Conservation (phyloP, 2,888 invertebrate genomes). For the Mactromeris polynyma region DNA sequence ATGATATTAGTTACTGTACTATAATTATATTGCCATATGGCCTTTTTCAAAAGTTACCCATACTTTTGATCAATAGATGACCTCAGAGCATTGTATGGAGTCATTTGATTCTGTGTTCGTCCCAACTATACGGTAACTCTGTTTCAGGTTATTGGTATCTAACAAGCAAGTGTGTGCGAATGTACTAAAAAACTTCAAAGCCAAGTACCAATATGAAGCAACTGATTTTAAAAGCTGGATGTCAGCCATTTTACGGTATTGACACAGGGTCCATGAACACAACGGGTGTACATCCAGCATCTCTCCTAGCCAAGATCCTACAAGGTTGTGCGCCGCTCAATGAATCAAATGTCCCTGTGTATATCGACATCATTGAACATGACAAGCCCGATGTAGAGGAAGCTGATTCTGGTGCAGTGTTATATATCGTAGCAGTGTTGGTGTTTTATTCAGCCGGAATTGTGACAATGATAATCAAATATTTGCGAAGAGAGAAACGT, state of each 20-base stretch:
- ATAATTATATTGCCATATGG: neutral
- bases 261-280: neutral
- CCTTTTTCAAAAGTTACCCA: neutral
- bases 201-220: slow-evolving; percentile 40
- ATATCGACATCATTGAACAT: slow-evolving; percentile 58
- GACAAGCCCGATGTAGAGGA: slow-evolving; percentile 46
- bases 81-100: neutral
- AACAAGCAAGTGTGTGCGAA: neutral
- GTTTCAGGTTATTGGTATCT: neutral
- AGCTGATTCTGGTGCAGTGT: slow-evolving; percentile 79
- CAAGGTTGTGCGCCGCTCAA: slow-evolving; percentile 57
- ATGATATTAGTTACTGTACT: too few relatives aligned
- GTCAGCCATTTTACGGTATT: slow-evolving; percentile 39
- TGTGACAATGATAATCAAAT: slow-evolving; percentile 82
- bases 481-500: slow-evolving; percentile 80
- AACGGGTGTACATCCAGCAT: neutral
- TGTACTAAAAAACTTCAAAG: neutral
- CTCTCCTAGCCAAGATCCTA: slow-evolving; percentile 29
- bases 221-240: slow-evolving; percentile 51
- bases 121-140: neutral
- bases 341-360: slow-evolving; percentile 62
- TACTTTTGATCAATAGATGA: neutral
- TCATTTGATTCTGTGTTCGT: neutral
- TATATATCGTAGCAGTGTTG: slow-evolving; percentile 81
- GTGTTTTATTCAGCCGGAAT: slow-evolving; percentile 82